These are phyloP conservation scores for Hypomesus transpacificus DNA, from an alignment of 2,113 vertebrate species.

Conservation along the genomic window DNA sequence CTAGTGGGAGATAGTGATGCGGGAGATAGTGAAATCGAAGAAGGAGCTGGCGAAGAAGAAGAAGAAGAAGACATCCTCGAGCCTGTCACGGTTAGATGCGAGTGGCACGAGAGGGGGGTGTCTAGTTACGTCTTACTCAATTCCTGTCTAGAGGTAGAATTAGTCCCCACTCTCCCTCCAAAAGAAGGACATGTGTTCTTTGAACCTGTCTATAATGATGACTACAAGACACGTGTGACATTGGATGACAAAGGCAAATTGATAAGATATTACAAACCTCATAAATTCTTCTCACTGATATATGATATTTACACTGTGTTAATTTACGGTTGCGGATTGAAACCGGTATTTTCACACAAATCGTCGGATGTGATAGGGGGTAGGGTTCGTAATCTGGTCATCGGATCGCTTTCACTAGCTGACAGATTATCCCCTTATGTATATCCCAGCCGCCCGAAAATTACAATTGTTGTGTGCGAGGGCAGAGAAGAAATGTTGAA, in stretches of 20 bases:
- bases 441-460: neutral
- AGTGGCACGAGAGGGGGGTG: neutral
- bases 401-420: too few relatives aligned
- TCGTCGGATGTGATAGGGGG: too few relatives aligned
- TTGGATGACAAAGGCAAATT: too few relatives aligned
- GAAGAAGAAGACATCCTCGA: neutral
- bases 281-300: too few relatives aligned
- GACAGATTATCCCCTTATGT: neutral
- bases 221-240: too few relatives aligned
- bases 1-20: too few relatives aligned
- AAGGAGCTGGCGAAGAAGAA: neutral
- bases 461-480: neutral
- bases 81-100: neutral
- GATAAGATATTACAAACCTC: too few relatives aligned
- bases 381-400: too few relatives aligned
- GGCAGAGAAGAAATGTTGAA: neutral
- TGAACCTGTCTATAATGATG: neutral
- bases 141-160: neutral
- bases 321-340: too few relatives aligned
- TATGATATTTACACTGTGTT: too few relatives aligned
- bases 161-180: neutral
- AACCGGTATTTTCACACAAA: too few relatives aligned
- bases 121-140: neutral
- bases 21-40: too few relatives aligned
- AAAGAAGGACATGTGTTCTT: neutral